These are phyloP conservation scores for Epinephelus awoara DNA, from an alignment of 2,797 vertebrate genomes.

Conservation along the genomic window DNA sequence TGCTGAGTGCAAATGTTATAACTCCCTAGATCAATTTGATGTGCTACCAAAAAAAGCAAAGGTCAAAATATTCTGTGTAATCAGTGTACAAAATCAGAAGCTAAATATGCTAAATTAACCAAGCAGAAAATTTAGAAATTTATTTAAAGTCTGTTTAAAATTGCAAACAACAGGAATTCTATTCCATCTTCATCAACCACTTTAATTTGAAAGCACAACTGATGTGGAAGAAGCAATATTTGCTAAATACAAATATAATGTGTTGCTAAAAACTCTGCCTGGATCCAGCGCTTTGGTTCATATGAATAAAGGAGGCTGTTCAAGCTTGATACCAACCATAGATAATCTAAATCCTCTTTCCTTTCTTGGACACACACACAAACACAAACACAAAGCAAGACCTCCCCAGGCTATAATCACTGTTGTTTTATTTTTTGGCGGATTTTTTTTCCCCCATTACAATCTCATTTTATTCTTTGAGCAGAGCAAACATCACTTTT, in stretches of 20 bases:
- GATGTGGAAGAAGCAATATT: conserved; percentile 32
- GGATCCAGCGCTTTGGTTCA: conserved; percentile 39
- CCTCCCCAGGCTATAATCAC: conserved; percentile 69
- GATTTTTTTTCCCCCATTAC: conserved; percentile 37
- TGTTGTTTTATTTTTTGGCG: conserved; percentile 23
- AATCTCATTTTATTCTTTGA: conserved; percentile 74
- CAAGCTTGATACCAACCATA: conserved; percentile 46
- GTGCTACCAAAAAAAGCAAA: not conserved
- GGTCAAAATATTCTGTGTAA: conserved; percentile 6
- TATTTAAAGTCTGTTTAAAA: conserved; percentile 14
- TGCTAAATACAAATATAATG: conserved; percentile 26
- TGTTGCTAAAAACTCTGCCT: conserved; percentile 29
- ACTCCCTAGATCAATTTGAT: not conserved
- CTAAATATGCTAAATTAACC: conserved; percentile 13
- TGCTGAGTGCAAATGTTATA: not conserved
- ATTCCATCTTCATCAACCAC: conserved; percentile 18
- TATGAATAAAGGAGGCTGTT: conserved; percentile 46
- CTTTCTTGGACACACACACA: conserved; percentile 40
- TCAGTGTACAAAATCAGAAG: conserved; percentile 9
- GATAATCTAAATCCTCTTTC: conserved; percentile 58
- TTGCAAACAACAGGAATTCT: conserved; percentile 12
- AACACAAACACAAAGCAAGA: conserved; percentile 38
- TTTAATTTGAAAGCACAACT: conserved; percentile 38
- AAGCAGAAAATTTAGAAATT: conserved; percentile 17
- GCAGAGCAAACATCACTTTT: conserved; percentile 71